Percentiles rank a stretch among this genome's conserved stretches.
These are phyloP conservation scores for Maniola hyperantus DNA, from an alignment of 2,888 invertebrate genomes.

Conservation along the genomic window DNA sequence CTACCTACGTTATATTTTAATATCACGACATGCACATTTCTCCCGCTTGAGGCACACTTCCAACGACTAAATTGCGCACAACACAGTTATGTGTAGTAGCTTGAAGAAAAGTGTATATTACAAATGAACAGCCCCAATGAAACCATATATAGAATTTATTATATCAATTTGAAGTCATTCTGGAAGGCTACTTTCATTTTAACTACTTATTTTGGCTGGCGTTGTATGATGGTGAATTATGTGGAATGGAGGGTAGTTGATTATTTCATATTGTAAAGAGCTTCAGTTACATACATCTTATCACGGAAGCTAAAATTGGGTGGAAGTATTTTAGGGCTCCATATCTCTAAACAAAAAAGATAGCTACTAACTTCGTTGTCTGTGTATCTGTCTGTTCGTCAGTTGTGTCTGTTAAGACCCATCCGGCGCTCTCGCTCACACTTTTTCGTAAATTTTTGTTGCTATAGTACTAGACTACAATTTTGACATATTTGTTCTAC, in stretches of 20 bases:
- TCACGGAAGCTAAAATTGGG: neutral
- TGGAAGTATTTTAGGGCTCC: neutral
- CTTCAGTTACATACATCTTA: neutral
- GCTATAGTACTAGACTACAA: neutral
- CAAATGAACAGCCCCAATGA: neutral
- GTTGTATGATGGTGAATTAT: neutral
- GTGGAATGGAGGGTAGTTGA: neutral
- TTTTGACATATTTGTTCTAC: no score
- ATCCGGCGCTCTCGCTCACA: neutral
- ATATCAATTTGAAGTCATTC: neutral
- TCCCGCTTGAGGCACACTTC: no score
- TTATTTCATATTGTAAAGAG: neutral
- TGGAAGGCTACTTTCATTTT: neutral
- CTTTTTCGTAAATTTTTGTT: neutral
- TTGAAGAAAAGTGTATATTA: neutral
- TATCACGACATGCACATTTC: no score
- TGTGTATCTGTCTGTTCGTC: no score
- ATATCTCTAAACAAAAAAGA: no score
- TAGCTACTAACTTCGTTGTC: no score
- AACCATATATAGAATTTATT: neutral
- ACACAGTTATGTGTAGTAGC: no score
- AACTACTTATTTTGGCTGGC: conserved; percentile 1
- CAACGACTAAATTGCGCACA: no score
- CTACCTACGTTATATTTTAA: no score
- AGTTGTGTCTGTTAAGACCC: no score